Percentiles rank a stretch among this genome's conserved stretches.
Evolutionary conservation across 2,888 invertebrate species (phyloP).

Genomic region (Brachypterus glaber): DNA sequence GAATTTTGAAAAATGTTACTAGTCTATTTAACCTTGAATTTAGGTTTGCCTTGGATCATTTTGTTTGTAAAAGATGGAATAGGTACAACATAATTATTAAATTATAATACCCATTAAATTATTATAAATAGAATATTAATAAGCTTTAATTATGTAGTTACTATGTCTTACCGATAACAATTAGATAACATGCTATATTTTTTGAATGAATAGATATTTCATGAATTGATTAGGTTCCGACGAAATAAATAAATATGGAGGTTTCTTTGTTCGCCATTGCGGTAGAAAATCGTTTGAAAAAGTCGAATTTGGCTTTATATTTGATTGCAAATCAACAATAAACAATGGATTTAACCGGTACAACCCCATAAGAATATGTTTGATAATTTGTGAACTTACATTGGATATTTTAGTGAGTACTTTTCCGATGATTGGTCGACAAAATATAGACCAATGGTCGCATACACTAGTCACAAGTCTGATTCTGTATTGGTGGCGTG

Average conservation of each 20-base stretch:
- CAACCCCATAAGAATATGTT: conserved; percentile 41
- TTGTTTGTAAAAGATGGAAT: no score
- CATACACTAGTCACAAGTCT: conserved; percentile 57
- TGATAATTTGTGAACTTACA: conserved; percentile 66
- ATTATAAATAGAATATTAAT: no score
- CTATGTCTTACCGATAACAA: no score
- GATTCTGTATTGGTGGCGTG: conserved; percentile 64
- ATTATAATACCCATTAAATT: no score
- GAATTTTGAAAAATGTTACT: no score
- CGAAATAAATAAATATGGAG: not conserved
- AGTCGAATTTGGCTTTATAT: conserved; percentile 8
- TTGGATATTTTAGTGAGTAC: conserved; percentile 62
- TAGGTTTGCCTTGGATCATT: no score
- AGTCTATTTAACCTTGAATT: no score
- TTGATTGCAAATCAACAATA: conserved; percentile 20
- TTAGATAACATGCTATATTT: no score
- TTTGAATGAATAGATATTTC: no score
- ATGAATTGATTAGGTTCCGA: no score
- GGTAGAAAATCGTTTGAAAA: not conserved
- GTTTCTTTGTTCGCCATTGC: conserved; percentile 5
- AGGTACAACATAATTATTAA: no score
- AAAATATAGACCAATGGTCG: conserved; percentile 78
- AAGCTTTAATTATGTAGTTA: no score
- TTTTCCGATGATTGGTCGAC: conserved; percentile 85
- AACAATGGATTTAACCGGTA: conserved; percentile 33